These are phyloP conservation scores for Eupithecia abbreviata DNA, from an alignment of 2,888 invertebrate species.

Conservation along the genomic window DNA sequence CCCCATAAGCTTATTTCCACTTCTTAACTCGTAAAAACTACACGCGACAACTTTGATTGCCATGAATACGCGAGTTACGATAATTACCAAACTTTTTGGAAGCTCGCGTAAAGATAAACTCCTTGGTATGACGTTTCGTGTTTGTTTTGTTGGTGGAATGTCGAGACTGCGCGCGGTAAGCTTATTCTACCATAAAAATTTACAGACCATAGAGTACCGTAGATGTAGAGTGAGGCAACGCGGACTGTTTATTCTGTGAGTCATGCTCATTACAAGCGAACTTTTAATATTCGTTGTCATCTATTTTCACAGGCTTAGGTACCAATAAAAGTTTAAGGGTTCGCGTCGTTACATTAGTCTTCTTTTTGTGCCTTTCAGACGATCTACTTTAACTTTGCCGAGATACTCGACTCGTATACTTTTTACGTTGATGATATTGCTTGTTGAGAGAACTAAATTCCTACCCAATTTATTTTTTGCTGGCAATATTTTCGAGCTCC, in stretches of 20 bases:
- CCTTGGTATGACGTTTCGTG: constrained; percentile 14
- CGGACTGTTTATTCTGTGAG: constrained; percentile 18
- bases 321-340: constrained; percentile 27
- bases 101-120: constrained; percentile 33
- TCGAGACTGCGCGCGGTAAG: constrained; percentile 8
- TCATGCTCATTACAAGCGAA: constrained; percentile 19
- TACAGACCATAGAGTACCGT: constrained; percentile 16
- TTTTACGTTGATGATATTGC: constrained; percentile 27
- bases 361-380: constrained; percentile 28
- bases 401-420: constrained; percentile 19
- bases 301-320: constrained; percentile 19
- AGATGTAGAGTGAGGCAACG: constrained; percentile 10
- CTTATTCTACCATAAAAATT: constrained; percentile 24
- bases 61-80: constrained; percentile 32
- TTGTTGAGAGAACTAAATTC: constrained; percentile 6
- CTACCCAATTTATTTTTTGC: constrained; percentile 30
- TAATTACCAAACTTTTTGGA: constrained; percentile 38
- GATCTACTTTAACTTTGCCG: constrained; percentile 19
- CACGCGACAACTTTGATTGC: constrained; percentile 37
- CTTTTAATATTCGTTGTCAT: constrained; percentile 32
- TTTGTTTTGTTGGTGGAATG: constrained; percentile 31
- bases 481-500: constrained; percentile 20
- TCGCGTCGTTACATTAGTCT: constrained; percentile 31
- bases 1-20: constrained; percentile 22
- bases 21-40: constrained; percentile 36